Percentiles rank a stretch among this genome's conserved stretches.
phyloP scores from a whole-genome alignment of 2,113 vertebrate species.

The Hylia prasina region DNA sequence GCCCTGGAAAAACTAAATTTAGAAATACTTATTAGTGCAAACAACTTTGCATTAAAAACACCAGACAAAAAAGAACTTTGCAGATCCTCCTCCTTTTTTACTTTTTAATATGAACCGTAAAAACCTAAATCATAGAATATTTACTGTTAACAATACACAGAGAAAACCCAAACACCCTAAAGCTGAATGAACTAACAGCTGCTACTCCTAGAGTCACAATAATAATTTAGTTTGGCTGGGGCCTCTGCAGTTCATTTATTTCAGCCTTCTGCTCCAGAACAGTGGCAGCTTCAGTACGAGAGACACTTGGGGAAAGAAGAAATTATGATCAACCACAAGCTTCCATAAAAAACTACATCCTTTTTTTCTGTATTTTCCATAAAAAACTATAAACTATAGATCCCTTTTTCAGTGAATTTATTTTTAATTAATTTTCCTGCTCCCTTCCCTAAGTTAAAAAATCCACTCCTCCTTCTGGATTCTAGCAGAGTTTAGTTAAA shows the following conservation, averaged over 20 bases:
- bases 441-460: not conserved
- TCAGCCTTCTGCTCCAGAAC: not conserved
- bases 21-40: not conserved
- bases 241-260: not conserved
- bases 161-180: not conserved
- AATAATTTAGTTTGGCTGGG: not conserved
- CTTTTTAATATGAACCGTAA: not conserved
- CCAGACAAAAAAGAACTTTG: not conserved
- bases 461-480: not conserved
- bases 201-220: not conserved
- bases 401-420: not conserved
- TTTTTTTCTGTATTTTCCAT: not conserved
- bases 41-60: not conserved
- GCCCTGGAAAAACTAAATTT: not conserved
- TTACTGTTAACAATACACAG: not conserved
- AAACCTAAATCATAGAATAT: not conserved
- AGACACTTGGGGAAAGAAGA: not conserved
- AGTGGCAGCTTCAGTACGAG: not conserved
- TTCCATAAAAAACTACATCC: not conserved
- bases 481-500: not conserved
- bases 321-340: not conserved
- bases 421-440: not conserved
- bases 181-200: not conserved
- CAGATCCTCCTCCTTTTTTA: not conserved
- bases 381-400: not conserved